Evolutionary conservation across 2,888 invertebrate genomes (phyloP), one percentile per base, ranked within the genome.

Genomic region (Mactromeris polynyma): DNA sequence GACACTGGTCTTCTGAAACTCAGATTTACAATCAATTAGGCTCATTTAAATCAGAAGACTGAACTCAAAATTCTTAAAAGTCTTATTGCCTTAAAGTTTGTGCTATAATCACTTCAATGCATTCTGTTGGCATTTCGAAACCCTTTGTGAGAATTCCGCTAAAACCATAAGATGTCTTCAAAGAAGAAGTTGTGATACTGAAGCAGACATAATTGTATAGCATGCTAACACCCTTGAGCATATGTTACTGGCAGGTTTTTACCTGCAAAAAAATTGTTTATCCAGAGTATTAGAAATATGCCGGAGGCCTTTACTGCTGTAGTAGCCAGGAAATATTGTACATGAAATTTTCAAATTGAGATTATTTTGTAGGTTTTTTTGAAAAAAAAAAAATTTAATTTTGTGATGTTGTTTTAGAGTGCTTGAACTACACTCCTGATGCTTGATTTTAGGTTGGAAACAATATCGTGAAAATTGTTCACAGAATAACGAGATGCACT

Each of bases 171-270:
- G 26, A 33, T 33, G 31, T 73, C 36, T 73, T 73, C 19, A 33
- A 73, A 73, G 73, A 36, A 36, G 7, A 73, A 33, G 73, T 73
- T 73, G 11, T 17, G 2, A 73, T 73, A 69, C 31, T 69, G 31
- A 26, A 69, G n/a, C 31, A 33, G 69, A 31, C n/a, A 69, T 69
- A 69, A 69, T 33, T 33, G 31, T 69, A 7, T 33, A 33, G 36
- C 19, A 4, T 73, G 31, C 73, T 73, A 36, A 73, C 73, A 73
- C 14, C 9, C 36, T 73, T 2, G 7, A 73, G 73, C 73, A 73
- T 73, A 73, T 73, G 73, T 73, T 73, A 73, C 73, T 73, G 73
- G 73, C 73, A 73, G 14, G 26, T 58, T 64, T 73, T 33, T 73
- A 73, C 73, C 73, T 73, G 73, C 73, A 73, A 73, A 73, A 73